Evolutionary conservation across 2,888 invertebrate species (phyloP).

Genomic region (Merodon equestris): DNA sequence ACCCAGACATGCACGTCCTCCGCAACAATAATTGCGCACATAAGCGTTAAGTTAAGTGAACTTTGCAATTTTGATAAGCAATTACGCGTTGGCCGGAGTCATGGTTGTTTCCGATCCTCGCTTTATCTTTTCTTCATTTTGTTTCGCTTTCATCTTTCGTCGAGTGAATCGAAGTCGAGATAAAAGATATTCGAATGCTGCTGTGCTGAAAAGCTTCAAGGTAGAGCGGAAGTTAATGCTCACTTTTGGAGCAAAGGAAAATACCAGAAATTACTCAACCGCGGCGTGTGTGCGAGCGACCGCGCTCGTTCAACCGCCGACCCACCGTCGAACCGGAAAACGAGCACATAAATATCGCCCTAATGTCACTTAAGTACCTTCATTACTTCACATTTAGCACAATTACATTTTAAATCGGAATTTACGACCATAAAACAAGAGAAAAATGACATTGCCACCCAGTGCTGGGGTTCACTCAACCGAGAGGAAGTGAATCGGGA

Average conservation of each 20-base stretch:
- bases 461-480: conserved; percentile 36
- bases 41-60: conserved; percentile 63
- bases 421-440: conserved; percentile 67
- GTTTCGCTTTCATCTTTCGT: too few relatives aligned
- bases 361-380: conserved; percentile 69
- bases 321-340: conserved; percentile 48
- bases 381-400: conserved; percentile 68
- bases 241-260: not conserved
- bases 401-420: conserved; percentile 68
- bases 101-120: conserved; percentile 18
- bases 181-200: not conserved
- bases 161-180: too few relatives aligned
- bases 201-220: not conserved
- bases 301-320: conserved; percentile 9
- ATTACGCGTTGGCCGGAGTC: conserved; percentile 42
- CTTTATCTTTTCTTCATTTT: not conserved
- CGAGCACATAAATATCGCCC: conserved; percentile 62
- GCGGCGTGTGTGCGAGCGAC: conserved; percentile 7
- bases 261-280: conserved; percentile 56
- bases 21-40: conserved; percentile 42
- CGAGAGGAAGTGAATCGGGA: conserved; percentile 37
- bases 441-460: conserved; percentile 61
- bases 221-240: not conserved
- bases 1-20: not conserved
- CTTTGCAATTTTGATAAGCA: conserved; percentile 68